Evolutionary conservation across 2,797 vertebrate genomes (phyloP), one percentile per base, ranked within the genome.

Genomic region (Falco berigora): DNA sequence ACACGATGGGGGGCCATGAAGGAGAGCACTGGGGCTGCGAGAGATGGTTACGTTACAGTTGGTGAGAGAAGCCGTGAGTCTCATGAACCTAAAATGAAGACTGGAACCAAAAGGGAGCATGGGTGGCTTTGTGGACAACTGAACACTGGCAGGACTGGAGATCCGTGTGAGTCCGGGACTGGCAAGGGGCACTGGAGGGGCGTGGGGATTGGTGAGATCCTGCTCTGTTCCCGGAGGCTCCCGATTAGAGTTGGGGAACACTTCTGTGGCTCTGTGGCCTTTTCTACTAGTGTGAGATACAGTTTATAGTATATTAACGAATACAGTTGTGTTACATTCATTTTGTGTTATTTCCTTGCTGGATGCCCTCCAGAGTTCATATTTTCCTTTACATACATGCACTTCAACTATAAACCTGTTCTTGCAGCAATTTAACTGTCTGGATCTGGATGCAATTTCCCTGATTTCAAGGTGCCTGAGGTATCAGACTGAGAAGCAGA

Each of bases 1-100:
- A 36, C 14, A 8, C 0, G 0, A 8, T 14, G 10, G 4, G 23
- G n/a, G 19, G 5, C 3, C 21, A 11, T 46, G 36, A 71, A 66
- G 9, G 25, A 59, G 20, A 61, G 16, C 22, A 10, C 22, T 79
- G 42, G 21, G n/a, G 7, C 17, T 38, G 9, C 1, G 1, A n/a
- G 27, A 7, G 23, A 25, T 27, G 58, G 42, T 75, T 84, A 27
- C 0, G 1, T 12, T 67, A 38, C 1, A 0, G 18, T 12, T 72
- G 30, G 15, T 24, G n/a, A 72, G n/a, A 23, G 27, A 63, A 63
- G 18, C 10, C 3, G 0, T 18, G 30, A 87, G 38, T 24, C 38
- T 87, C 14, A 22, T 7, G 21, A 62, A 47, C 14, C 23, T 53
- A 27, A 63, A 92, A 75, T 46, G 46, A 84, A 47, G 61, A 22